Percentiles rank a stretch among this genome's conserved stretches.
These are phyloP conservation scores for Monarcha castaneiventris DNA, from an alignment of 2,113 vertebrate species.

Conservation along the genomic window DNA sequence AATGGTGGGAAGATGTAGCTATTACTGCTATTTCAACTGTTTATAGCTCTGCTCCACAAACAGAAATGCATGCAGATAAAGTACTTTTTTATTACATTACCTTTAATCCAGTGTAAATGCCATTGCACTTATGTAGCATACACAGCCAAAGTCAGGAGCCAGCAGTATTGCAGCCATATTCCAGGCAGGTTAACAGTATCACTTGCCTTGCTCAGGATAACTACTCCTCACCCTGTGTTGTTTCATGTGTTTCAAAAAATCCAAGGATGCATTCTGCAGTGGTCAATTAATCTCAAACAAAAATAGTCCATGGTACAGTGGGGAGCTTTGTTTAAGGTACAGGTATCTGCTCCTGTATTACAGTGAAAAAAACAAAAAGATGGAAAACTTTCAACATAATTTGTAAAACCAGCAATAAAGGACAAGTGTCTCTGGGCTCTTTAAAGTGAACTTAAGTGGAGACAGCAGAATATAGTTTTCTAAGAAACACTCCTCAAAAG, in stretches of 20 bases:
- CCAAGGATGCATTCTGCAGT: neutral
- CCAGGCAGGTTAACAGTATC: neutral
- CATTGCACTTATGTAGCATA: neutral
- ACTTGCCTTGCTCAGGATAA: neutral
- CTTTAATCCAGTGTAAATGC: neutral
- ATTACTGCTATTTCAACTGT: neutral
- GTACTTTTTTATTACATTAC: neutral
- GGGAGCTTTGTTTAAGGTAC: neutral
- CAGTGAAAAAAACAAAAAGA: neutral
- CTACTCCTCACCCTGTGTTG: neutral
- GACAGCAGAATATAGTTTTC: neutral
- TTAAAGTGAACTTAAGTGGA: neutral
- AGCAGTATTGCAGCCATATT: neutral
- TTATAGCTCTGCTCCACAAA: neutral
- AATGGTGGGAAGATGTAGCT: neutral
- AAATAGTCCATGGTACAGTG: neutral
- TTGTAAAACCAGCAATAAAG: neutral
- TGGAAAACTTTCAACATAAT: neutral
- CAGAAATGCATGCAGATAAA: neutral
- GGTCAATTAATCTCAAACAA: neutral
- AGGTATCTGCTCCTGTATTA: neutral
- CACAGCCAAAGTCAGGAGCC: neutral
- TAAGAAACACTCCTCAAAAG: neutral
- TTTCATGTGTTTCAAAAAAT: neutral
- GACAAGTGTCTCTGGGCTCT: neutral